phyloP scores from a whole-genome alignment of 2,797 vertebrate species.

The Diplodus puntazzo region DNA sequence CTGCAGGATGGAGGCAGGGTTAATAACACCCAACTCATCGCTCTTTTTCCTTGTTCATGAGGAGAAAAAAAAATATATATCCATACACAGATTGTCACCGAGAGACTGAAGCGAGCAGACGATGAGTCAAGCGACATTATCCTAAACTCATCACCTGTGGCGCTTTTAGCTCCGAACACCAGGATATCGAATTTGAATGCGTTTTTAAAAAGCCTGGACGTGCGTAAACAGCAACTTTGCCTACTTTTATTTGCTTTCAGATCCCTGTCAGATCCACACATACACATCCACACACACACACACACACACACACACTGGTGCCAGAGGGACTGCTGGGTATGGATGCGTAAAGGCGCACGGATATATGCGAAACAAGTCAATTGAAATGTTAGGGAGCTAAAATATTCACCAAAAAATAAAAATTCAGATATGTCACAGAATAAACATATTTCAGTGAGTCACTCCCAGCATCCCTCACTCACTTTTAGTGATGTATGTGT shows the following conservation, averaged over 20 bases:
- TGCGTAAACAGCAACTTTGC: not conserved
- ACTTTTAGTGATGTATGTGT: no score
- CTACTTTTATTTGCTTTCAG: not conserved
- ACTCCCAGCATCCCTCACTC: no score
- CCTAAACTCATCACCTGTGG: not conserved
- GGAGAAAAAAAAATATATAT: slow-evolving; percentile 15
- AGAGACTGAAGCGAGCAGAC: not conserved
- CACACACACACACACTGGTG: no score
- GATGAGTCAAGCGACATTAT: not conserved
- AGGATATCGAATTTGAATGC: no score
- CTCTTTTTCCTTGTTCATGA: slow-evolving; percentile 39
- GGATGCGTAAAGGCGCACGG: no score
- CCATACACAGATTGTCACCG: not conserved
- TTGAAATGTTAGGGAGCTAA: no score
- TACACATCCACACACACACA: no score
- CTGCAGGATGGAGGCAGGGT: slow-evolving; percentile 71
- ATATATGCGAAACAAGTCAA: no score
- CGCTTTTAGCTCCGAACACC: not conserved
- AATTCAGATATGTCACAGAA: no score
- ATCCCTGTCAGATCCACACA: not conserved
- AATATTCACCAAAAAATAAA: no score
- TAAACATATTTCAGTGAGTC: no score
- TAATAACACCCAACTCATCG: slow-evolving; percentile 62
- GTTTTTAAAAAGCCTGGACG: not conserved
- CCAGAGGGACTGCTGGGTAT: no score